phyloP scores from a whole-genome alignment of 1,140 invertebrate genomes.

The Ostrea edulis region DNA sequence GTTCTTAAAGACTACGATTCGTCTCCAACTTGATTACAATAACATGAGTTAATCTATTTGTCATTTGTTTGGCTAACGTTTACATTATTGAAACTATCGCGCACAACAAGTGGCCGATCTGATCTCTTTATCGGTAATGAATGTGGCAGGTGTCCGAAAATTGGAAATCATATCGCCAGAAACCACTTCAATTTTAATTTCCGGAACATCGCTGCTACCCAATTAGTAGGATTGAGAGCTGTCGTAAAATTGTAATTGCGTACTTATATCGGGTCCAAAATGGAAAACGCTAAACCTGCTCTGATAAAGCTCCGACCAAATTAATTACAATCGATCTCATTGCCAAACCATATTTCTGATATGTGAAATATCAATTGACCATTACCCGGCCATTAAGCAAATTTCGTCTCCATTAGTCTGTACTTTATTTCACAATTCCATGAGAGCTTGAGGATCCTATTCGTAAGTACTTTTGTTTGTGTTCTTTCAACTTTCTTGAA shows the following conservation, averaged over 20 bases:
- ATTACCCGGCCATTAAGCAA: neutral
- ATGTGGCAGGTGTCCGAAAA: conserved; percentile 23
- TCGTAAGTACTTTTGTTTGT: too few relatives aligned
- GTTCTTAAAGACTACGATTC: too few relatives aligned
- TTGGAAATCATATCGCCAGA: neutral
- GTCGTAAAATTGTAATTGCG: conserved; percentile 26
- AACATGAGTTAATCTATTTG: too few relatives aligned
- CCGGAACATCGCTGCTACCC: neutral
- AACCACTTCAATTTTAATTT: conserved; percentile 24
- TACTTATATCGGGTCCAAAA: neutral
- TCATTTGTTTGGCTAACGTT: too few relatives aligned
- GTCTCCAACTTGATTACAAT: too few relatives aligned
- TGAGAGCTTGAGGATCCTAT: neutral
- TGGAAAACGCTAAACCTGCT: neutral
- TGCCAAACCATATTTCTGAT: neutral
- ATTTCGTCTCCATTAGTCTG: neutral
- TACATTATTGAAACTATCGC: neutral
- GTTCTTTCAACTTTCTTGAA: too few relatives aligned
- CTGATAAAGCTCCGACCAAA: neutral
- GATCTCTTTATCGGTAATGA: neutral
- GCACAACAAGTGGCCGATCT: neutral
- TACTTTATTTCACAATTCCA: neutral
- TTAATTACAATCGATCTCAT: conserved; percentile 25
- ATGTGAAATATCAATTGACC: conserved; percentile 16
- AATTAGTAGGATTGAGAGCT: neutral